Evolutionary conservation across 2,113 vertebrate genomes (phyloP).

Genomic region (Paramisgurnus dabryanus): DNA sequence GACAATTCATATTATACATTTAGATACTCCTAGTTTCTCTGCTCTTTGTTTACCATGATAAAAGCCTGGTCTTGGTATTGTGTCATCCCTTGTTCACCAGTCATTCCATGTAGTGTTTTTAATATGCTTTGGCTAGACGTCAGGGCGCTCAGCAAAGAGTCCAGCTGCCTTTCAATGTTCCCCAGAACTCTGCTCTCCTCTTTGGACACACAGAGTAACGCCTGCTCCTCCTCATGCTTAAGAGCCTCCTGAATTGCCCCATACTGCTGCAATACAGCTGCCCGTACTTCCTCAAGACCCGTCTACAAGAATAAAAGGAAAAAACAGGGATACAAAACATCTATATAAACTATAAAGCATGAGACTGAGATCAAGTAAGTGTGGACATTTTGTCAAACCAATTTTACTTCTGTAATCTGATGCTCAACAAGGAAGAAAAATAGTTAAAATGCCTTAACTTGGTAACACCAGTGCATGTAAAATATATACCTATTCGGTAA

Average conservation of each 20-base stretch:
- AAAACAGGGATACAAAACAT: background rate
- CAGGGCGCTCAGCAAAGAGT: conserved; percentile 59
- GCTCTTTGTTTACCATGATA: conserved; percentile 62
- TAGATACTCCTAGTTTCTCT: background rate
- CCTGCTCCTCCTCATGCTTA: conserved; percentile 71
- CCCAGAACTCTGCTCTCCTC: conserved; percentile 69
- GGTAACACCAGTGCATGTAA: too few species aligned
- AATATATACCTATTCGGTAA: too few species aligned
- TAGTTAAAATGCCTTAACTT: too few species aligned
- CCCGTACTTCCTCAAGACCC: conserved; percentile 54
- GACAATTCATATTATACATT: too few species aligned
- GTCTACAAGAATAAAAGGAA: conserved; percentile 48
- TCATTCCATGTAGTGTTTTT: conserved; percentile 64
- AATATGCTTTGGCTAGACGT: conserved; percentile 63
- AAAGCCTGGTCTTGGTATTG: conserved; percentile 72
- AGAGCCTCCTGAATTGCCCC: conserved; percentile 69
- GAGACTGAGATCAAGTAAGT: background rate
- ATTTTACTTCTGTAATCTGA: too few species aligned
- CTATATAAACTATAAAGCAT: background rate
- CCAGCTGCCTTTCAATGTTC: conserved; percentile 67
- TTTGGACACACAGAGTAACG: conserved; percentile 65
- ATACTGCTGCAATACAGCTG: conserved; percentile 70
- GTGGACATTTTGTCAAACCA: too few species aligned
- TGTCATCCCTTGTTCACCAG: conserved; percentile 62
- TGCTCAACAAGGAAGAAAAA: background rate